Evolutionary conservation across 2,113 vertebrate genomes (phyloP).

Genomic region (Prunella himalayana): DNA sequence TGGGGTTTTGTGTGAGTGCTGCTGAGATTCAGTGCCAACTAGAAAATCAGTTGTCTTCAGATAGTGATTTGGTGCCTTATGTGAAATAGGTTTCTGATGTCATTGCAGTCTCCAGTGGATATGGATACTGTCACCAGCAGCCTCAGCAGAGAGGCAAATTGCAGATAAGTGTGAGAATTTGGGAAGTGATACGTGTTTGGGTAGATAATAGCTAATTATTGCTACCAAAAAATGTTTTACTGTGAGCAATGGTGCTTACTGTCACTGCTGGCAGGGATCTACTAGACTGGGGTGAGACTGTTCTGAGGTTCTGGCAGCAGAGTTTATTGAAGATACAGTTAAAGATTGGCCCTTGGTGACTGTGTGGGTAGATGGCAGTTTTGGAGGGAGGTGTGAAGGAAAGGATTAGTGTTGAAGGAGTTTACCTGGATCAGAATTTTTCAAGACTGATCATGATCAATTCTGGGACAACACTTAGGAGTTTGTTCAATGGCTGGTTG

Average conservation of each 20-base stretch:
- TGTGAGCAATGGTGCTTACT: background rate
- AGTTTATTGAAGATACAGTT: background rate
- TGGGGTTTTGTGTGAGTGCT: background rate
- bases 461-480: background rate
- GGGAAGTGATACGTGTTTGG: background rate
- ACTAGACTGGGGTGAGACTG: background rate
- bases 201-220: background rate
- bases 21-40: background rate
- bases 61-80: background rate
- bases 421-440: background rate
- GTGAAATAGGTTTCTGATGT: background rate
- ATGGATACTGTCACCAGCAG: background rate
- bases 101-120: background rate
- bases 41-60: background rate
- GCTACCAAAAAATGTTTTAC: background rate
- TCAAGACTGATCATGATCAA: rapidly evolving
- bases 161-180: background rate
- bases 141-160: background rate
- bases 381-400: background rate
- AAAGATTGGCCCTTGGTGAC: background rate
- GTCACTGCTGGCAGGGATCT: background rate
- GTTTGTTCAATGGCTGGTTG: background rate
- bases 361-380: background rate
- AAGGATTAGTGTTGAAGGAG: background rate
- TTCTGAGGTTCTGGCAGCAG: background rate